phyloP scores from a whole-genome alignment of 2,888 invertebrate genomes.

The Subacronicta megacephala region DNA sequence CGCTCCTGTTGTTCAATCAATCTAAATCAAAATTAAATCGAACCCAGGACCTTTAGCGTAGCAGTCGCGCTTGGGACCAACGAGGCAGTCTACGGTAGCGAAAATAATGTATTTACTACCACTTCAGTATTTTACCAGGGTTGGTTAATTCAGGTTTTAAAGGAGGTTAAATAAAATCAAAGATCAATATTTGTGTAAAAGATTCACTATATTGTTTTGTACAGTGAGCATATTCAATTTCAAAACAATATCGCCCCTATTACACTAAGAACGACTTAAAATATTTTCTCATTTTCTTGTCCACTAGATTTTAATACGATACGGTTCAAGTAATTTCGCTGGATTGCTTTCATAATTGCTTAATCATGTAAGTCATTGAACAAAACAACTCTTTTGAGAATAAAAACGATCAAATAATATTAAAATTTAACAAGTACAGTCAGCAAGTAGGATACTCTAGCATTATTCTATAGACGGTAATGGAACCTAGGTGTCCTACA shows the following conservation, averaged over 20 bases:
- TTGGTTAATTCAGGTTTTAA: not conserved
- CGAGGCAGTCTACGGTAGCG: too few species aligned
- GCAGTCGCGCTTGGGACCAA: too few species aligned
- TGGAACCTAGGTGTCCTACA: conserved; percentile 66
- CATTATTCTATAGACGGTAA: conserved; percentile 67
- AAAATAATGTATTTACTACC: too few species aligned
- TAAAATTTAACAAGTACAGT: conserved; percentile 46
- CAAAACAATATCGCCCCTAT: conserved; percentile 83
- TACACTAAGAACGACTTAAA: conserved; percentile 75
- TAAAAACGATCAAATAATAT: conserved; percentile 45
- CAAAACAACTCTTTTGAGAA: conserved; percentile 44
- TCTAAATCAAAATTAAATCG: too few species aligned
- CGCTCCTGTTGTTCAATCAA: too few species aligned
- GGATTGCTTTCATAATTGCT: conserved; percentile 64
- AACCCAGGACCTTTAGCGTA: too few species aligned
- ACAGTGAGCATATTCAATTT: conserved; percentile 74
- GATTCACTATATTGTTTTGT: conserved; percentile 87
- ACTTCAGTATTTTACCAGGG: too few species aligned
- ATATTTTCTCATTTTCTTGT: conserved; percentile 67
- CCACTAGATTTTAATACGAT: conserved; percentile 67
- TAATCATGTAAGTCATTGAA: conserved; percentile 49
- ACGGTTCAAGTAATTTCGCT: conserved; percentile 66
- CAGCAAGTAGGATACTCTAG: conserved; percentile 67
- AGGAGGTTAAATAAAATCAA: conserved; percentile 63
- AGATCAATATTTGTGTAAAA: conserved; percentile 77